Evolutionary conservation across 2,113 vertebrate species (phyloP).

Genomic region (Verasper variegatus): DNA sequence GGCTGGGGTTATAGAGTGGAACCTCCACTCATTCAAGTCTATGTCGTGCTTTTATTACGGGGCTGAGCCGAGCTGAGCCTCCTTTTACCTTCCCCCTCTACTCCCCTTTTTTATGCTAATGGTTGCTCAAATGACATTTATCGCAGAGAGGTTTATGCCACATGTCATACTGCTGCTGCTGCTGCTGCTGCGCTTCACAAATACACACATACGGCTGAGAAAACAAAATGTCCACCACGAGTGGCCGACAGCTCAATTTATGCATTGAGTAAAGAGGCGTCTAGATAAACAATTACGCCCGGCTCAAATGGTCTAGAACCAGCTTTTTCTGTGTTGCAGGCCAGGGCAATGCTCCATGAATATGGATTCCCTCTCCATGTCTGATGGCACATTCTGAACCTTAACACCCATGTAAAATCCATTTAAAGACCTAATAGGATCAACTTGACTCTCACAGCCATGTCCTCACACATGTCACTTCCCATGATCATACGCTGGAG

Average conservation of each 20-base stretch:
- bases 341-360: slow-evolving; percentile 70
- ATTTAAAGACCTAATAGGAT: slow-evolving; percentile 84
- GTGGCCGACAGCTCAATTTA: slow-evolving; percentile 76
- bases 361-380: slow-evolving; percentile 76
- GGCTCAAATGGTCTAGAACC: slow-evolving; percentile 71
- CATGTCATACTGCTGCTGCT: slow-evolving; percentile 41
- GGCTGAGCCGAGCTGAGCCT: slow-evolving; percentile 27
- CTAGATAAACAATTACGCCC: slow-evolving; percentile 78
- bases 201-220: slow-evolving; percentile 11
- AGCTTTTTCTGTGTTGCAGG: slow-evolving; percentile 52
- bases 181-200: slow-evolving; percentile 1
- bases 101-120: slow-evolving; percentile 79
- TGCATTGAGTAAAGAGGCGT: slow-evolving; percentile 65
- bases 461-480: slow-evolving; percentile 66
- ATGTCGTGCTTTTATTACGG: slow-evolving; percentile 61
- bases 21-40: slow-evolving; percentile 43
- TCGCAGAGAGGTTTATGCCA: slow-evolving; percentile 59
- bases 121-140: slow-evolving; percentile 75
- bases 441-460: slow-evolving; percentile 72
- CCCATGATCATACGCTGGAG: slow-evolving; percentile 47
- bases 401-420: slow-evolving; percentile 83
- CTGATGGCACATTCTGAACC: slow-evolving; percentile 76
- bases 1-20: slow-evolving; percentile 8
- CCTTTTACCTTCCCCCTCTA: slow-evolving; percentile 43
- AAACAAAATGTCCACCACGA: slow-evolving; percentile 81